Evolutionary conservation across 2,888 invertebrate species (phyloP), one percentile per base, ranked within the genome.

Genomic region (Latrodectus elegans): DNA sequence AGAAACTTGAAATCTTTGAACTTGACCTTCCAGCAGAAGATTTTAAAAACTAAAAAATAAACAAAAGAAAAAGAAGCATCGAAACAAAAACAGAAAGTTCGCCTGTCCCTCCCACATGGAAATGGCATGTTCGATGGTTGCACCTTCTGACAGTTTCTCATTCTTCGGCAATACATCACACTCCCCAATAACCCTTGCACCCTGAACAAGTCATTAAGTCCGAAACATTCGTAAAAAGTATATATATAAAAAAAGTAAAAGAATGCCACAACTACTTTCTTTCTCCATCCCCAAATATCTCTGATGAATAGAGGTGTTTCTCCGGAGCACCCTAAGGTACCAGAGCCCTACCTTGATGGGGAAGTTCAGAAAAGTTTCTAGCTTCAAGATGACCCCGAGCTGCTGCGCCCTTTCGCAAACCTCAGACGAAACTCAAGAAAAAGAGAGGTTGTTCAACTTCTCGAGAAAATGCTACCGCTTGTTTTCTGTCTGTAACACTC

Each of bases 331-430:
- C 60, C 60, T 60, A 12, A 60, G 60, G 60, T 60, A 12, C 38
- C 60, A 60, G 60, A n/a, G 60, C 60, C 60, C 60, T 60, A 60
- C 60, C 60, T 60, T 60, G 60, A 60, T n/a, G n/a, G 60, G 60
- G 60, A 60, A 60, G 60, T 60, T 60, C 60, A 60, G 60, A n/a
- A 60, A 60, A n/a, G 60, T 11, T 38, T 60, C 60, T 60, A 60
- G 38, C 60, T 60, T 60, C 14, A 60, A n/a, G 60, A 60, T 60
- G 60, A 60, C 60, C 60, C 60, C n/a, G n/a, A n/a, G n/a, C 60
- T 15, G 60, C 60, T 60, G 60, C 60, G n/a, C 60, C 60, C 60
- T 60, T 60, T n/a, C 60, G n/a, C 60, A 60, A 38, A 38, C 38
- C 38, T 60, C 60, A 60, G 60, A 60, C 60, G 60, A 38, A 38